Percentiles rank a stretch among this genome's conserved stretches.
Evolutionary conservation across 2,797 vertebrate genomes (phyloP).

Genomic region (Aulostomus chinensis): DNA sequence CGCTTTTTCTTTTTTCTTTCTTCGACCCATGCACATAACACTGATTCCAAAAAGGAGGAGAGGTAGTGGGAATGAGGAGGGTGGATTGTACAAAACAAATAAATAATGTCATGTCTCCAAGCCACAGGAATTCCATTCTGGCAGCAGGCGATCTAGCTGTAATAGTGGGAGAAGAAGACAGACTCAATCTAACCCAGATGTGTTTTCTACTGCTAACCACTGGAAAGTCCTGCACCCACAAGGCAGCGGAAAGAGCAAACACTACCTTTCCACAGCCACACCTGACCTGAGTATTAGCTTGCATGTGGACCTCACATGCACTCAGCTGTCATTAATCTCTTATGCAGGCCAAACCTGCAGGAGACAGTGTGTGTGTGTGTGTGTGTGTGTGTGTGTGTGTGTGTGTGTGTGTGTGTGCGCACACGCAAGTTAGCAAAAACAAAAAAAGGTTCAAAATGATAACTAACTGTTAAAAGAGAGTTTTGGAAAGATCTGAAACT

Average conservation of each 20-base stretch:
- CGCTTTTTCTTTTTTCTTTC: too few species aligned
- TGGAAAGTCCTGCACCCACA: conserved; percentile 71
- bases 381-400: neutral
- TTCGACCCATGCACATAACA: conserved; percentile 76
- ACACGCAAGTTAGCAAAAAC: too few species aligned
- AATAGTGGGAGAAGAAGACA: conserved; percentile 83
- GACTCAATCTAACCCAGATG: conserved; percentile 91
- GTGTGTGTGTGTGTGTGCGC: too few species aligned
- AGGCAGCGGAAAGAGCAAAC: conserved; percentile 38
- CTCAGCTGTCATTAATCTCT: conserved; percentile 60
- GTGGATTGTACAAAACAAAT: conserved; percentile 85
- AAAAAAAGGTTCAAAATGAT: too few species aligned
- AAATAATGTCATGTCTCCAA: conserved; percentile 90
- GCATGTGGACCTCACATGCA: conserved; percentile 58
- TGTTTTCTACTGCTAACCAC: conserved; percentile 77
- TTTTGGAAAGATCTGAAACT: conserved; percentile 8
- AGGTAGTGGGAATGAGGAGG: conserved; percentile 77
- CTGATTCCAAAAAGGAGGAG: conserved; percentile 79
- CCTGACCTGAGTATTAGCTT: conserved; percentile 68
- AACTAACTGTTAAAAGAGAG: neutral
- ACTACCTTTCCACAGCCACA: conserved; percentile 58
- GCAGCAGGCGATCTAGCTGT: conserved; percentile 80
- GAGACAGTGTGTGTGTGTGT: conserved; percentile 6
- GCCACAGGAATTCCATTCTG: conserved; percentile 92
- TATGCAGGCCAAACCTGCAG: conserved; percentile 28